Percentiles rank a stretch among this genome's conserved stretches.
Evolutionary conservation across 1,140 invertebrate genomes (phyloP).

Genomic region (Papilio polytes): DNA sequence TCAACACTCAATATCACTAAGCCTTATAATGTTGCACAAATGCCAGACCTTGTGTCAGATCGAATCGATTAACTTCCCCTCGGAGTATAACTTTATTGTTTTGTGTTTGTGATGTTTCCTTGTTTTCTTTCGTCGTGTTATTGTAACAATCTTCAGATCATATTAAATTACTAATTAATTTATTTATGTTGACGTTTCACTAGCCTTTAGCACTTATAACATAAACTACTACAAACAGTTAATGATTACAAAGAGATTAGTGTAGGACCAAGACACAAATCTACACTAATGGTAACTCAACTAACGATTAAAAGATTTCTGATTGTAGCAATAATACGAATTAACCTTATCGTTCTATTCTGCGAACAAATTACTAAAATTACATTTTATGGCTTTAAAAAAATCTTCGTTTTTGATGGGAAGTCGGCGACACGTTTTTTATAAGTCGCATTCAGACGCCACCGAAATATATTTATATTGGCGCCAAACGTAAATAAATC

Average conservation of each 20-base stretch:
- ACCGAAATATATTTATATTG: slow-evolving; percentile 62
- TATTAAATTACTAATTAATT: no score
- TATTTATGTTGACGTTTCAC: no score
- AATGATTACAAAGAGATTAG: no score
- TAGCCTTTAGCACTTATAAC: no score
- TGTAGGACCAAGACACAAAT: no score
- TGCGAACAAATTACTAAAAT: background rate
- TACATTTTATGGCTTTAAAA: background rate
- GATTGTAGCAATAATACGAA: background rate
- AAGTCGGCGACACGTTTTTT: slow-evolving; percentile 57
- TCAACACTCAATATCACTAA: slow-evolving; percentile 20
- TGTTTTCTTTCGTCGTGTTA: no score
- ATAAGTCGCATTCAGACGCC: slow-evolving; percentile 57
- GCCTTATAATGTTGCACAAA: slow-evolving; percentile 26
- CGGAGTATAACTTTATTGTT: no score
- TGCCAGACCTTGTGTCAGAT: slow-evolving; percentile 22
- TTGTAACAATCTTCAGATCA: no score
- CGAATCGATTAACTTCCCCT: background rate
- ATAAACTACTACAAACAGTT: no score
- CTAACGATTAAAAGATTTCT: no score
- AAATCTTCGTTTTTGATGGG: slow-evolving; percentile 43
- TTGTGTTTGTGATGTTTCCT: no score
- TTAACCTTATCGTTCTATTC: background rate
- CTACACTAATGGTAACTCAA: no score
- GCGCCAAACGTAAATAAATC: slow-evolving; percentile 78